A percentile compares a stretch with the other conserved stretches of the same genome.
Evolutionary conservation across 2,888 invertebrate species (phyloP).

Genomic region (Thymelicus acteon): DNA sequence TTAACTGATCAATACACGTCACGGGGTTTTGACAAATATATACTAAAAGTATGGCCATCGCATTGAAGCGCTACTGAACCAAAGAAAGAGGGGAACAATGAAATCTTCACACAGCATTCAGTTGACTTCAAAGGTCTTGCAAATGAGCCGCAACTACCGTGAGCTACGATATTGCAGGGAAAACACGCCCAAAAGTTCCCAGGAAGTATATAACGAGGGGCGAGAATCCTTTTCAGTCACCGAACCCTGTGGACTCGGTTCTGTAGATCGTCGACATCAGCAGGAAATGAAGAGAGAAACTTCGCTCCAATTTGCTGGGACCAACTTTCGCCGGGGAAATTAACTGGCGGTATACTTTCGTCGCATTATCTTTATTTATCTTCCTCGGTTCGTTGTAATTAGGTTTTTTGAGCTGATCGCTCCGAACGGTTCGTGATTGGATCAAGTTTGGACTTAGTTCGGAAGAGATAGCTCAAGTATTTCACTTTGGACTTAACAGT

Average conservation of each 20-base stretch:
- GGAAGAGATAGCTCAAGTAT: conserved; percentile 33
- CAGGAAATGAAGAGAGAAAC: conserved; percentile 72
- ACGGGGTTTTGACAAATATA: background rate
- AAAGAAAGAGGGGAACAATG: conserved; percentile 6
- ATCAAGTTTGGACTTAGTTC: conserved; percentile 30
- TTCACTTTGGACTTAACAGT: conserved; percentile 36
- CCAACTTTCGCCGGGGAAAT: conserved; percentile 55
- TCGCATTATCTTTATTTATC: conserved; percentile 55
- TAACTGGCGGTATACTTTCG: conserved; percentile 51
- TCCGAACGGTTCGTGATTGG: conserved; percentile 23
- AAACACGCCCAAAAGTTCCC: conserved; percentile 18
- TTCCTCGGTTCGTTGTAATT: conserved; percentile 49
- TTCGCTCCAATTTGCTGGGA: conserved; percentile 60
- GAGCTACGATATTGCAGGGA: conserved; percentile 35
- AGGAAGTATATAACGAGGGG: conserved; percentile 39
- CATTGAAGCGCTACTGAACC: conserved; percentile 1
- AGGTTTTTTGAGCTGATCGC: conserved; percentile 45
- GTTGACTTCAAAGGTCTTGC: conserved; percentile 32
- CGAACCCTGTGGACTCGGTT: conserved; percentile 29
- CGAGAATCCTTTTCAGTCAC: conserved; percentile 30
- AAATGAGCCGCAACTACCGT: conserved; percentile 35
- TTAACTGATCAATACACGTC: background rate
- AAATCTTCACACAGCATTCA: conserved; percentile 25
- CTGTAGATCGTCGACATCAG: conserved; percentile 43
- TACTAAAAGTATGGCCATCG: background rate